Evolutionary conservation across 2,888 invertebrate species (phyloP).

Genomic region (Thyatira batis): DNA sequence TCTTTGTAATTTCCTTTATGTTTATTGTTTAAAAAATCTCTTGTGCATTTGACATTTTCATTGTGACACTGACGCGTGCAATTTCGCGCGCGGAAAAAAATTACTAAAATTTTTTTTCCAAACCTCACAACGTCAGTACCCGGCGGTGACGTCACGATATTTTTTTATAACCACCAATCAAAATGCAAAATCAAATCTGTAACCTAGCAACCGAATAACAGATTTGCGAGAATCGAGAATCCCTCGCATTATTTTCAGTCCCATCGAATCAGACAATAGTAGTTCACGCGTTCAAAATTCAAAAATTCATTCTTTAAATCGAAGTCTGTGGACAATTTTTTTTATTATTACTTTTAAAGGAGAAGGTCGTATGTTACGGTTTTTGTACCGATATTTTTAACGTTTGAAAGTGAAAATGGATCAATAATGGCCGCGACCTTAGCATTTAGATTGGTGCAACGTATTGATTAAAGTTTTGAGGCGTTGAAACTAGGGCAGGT

Average conservation of each 20-base stretch:
- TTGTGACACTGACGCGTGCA: too few species aligned
- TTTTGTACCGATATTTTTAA: constrained; percentile 4
- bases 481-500: constrained; percentile 51
- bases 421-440: constrained; percentile 49
- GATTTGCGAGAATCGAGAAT: constrained; percentile 39
- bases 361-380: constrained; percentile 6
- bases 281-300: constrained; percentile 44
- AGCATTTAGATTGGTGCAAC: constrained; percentile 52
- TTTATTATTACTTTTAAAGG: constrained; percentile 1
- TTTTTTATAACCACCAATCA: constrained; percentile 12
- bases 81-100: not conserved
- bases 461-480: constrained; percentile 54
- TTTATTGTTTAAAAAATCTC: not conserved
- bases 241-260: constrained; percentile 39
- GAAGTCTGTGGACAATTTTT: not conserved
- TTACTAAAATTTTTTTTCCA: constrained; percentile 8
- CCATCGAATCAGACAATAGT: constrained; percentile 24
- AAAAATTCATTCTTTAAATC: constrained; percentile 3
- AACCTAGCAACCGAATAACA: constrained; percentile 67
- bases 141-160: constrained; percentile 15
- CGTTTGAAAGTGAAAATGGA: constrained; percentile 35
- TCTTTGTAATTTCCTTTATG: not conserved
- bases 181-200: constrained; percentile 28
- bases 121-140: constrained; percentile 4
- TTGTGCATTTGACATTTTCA: too few species aligned